These are phyloP conservation scores for Setophaga petechia DNA, from an alignment of 2,113 vertebrate species.

Conservation along the genomic window DNA sequence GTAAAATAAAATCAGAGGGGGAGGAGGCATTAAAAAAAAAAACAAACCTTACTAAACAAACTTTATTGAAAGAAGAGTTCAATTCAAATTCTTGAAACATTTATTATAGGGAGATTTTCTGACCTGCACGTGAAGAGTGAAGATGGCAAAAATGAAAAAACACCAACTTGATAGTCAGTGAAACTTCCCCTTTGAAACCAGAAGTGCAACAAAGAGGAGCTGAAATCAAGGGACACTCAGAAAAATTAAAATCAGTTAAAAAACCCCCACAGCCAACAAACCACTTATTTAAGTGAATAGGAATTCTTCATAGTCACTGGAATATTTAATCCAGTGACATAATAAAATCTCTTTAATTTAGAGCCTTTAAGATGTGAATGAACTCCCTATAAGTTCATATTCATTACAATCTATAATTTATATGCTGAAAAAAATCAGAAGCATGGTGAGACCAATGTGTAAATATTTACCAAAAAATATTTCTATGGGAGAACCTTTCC, in stretches of 20 bases:
- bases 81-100: not conserved
- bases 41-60: not conserved
- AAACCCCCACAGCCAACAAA: fast-evolving
- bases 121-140: not conserved
- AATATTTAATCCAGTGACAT: not conserved
- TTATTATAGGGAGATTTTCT: not conserved
- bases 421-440: not conserved
- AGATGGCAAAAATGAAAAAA: not conserved
- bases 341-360: not conserved
- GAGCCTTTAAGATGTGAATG: not conserved
- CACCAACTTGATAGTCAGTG: not conserved
- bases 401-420: not conserved
- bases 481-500: not conserved
- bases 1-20: not conserved
- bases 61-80: not conserved
- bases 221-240: not conserved
- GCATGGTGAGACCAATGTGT: not conserved
- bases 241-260: not conserved
- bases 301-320: not conserved
- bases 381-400: not conserved
- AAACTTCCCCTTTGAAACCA: not conserved
- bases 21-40: not conserved
- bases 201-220: not conserved
- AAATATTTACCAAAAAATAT: not conserved
- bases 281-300: not conserved